Base-by-base conservation (phyloP, 2,113 vertebrate genomes). In the Prinia subflava region DNA sequence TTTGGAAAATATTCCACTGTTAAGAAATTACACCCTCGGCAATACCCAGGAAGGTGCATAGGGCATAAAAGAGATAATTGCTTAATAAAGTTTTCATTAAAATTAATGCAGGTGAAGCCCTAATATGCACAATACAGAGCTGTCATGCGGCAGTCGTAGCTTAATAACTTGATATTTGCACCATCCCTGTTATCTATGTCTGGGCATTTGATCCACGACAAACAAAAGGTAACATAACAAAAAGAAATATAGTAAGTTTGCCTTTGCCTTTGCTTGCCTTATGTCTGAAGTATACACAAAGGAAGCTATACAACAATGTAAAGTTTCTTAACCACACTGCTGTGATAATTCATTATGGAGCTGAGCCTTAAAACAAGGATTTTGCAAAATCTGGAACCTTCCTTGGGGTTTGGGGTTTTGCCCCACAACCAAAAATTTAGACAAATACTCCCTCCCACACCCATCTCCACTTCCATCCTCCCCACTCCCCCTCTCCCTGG, bases 401-500 rank as follows among this genome's bases (percentile, higher is more conserved):
- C 7, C 28, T 49, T 46, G 9, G 30, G 14, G 53, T 67, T 77
- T 9, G 30, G 3, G 6, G 0, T 30, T 83, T 73, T 57, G 1
- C 13, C 9, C 7, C 13, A 22, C 35, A n/a, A 59, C 10, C 33
- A 73, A 23, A 79, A 79, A 76, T 2, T 4, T 20, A 67, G 22
- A 30, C 6, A 63, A 78, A 50, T 2, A 33, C 13, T 11, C 3
- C 1, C 5, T 6, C 35, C 5, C 6, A 13, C 8, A 39, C 11
- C 4, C 5, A 46, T 3, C 16, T 21, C 6, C 8, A 9, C 1
- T 6, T 19, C 20, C 17, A 50, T 13, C 37, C 13, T 42, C 9
- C 7, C 4, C 8, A 30, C 3, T 5, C 2, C 4, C 11, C 8
- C 0, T 2, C 28, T 10, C 23, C 11, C 21, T 0, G 0, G 11